Base-by-base conservation (phyloP, 2,113 vertebrate species). In the Saguinus midas region DNA sequence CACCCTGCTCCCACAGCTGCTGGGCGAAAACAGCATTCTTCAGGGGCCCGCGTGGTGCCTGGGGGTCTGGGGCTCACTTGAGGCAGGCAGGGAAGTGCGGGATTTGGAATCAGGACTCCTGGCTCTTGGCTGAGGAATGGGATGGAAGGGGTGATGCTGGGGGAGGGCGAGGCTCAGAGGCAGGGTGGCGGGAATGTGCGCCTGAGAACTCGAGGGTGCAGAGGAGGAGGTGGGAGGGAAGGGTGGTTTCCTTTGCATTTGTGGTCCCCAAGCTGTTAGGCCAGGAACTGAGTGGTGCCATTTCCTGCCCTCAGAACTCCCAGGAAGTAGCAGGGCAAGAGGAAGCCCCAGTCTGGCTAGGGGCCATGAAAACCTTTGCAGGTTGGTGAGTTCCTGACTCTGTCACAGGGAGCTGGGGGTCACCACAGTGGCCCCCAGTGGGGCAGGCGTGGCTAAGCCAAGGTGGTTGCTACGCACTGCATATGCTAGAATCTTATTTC, bases 171-270 rank as follows among this genome's bases (percentile, higher is more conserved):
- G 43, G 12, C 35, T 82, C 58, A 68, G 55, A 89, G 35, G 17
- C 3, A 21, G 17, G 35, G 40, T 23, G 72, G 81, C 52, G 18
- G 58, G 20, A 79, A 43, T 12, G 3, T 27, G 6, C 23, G 18
- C 55, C 70, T 55, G 7, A 96, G 73, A 70, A 13, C 40, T 37
- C 16, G 4, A 37, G 23, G 83, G 57, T 52, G 21, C 21, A 8
- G 70, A 58, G 79, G 72, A 95, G 66, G 27, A 70, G 50, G 43
- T 37, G 29, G 21, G 78, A 27, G 35, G 52, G n/a, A 12, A 81
- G 21, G 12, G 45, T 37, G 55, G 82, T 95, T 97, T 96, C 61
- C 73, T 95, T 91, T 84, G 58, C 16, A 6, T 73, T 78, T 96
- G 68, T 84, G 75, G 79, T 93, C 84, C 83, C 55, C 10, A n/a